phyloP scores from a whole-genome alignment of 2,797 vertebrate species.

The Corythornis leucogaster region DNA sequence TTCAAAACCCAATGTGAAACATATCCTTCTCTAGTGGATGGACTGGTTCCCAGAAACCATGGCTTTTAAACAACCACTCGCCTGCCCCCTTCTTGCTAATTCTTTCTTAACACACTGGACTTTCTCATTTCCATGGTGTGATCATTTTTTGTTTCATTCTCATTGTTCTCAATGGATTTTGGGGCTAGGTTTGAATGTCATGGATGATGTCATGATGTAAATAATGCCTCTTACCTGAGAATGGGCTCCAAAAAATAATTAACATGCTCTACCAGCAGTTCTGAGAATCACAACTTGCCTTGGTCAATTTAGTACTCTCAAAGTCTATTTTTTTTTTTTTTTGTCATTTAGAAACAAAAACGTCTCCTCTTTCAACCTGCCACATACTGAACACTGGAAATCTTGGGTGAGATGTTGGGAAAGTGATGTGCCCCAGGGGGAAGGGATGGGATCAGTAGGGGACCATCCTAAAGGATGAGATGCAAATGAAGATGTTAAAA shows the following conservation, averaged over 20 bases:
- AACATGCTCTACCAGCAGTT: background rate
- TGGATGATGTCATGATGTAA: background rate
- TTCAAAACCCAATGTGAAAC: background rate
- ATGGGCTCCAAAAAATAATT: background rate
- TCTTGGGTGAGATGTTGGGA: constrained; percentile 39
- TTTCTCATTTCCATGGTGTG: background rate
- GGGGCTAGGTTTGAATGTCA: background rate
- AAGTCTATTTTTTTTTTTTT: constrained; percentile 8
- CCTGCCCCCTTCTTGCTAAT: background rate
- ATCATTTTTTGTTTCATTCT: background rate
- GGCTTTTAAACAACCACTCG: background rate
- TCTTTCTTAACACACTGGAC: background rate
- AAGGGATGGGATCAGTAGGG: background rate
- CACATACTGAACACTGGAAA: constrained; percentile 53
- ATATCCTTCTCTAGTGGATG: background rate
- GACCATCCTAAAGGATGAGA: constrained; percentile 1
- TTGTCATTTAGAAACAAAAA: background rate
- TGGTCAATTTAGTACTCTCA: background rate
- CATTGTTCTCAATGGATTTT: background rate
- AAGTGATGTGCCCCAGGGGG: background rate
- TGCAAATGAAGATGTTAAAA: constrained; percentile 47
- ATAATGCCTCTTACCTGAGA: background rate
- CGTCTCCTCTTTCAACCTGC: background rate
- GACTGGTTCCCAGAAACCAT: background rate
- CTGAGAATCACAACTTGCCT: background rate